Conservation (phyloP, 2,797 vertebrate species). For the Mus spretus region DNA sequence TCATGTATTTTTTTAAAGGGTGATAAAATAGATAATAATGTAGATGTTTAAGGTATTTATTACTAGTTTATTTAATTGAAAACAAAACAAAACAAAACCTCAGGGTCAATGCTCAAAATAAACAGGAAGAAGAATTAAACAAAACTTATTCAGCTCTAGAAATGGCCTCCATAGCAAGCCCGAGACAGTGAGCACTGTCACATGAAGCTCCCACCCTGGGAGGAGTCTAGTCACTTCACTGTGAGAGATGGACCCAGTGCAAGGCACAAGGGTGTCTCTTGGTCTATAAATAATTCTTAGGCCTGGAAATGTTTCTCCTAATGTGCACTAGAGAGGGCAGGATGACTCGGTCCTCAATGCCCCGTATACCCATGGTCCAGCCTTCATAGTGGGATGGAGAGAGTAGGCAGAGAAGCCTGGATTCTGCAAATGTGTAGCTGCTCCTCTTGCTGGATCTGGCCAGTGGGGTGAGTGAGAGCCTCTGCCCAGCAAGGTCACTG, state of each 20-base stretch:
- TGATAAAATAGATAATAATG: constrained; percentile 67
- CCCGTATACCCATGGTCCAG: not conserved
- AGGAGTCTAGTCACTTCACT: constrained; percentile 19
- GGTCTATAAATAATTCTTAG: constrained; percentile 15
- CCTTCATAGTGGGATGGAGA: not conserved
- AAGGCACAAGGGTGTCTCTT: not conserved
- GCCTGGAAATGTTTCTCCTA: not conserved
- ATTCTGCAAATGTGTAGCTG: not conserved
- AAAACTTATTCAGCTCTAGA: constrained; percentile 67
- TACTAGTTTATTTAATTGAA: constrained; percentile 62
- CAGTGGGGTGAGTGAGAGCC: not conserved
- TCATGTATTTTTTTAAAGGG: not conserved
- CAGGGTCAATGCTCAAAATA: constrained; percentile 63
- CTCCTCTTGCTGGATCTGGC: not conserved
- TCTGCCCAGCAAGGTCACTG: not conserved
- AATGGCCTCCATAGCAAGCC: constrained; percentile 53
- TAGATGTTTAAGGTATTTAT: constrained; percentile 66
- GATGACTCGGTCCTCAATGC: not conserved
- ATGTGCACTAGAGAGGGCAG: not conserved
- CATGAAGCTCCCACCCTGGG: not conserved
- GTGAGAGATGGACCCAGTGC: not conserved
- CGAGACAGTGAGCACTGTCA: constrained; percentile 19
- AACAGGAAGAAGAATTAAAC: constrained; percentile 70
- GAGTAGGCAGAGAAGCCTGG: not conserved
- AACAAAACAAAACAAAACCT: constrained; percentile 17